phyloP scores from a whole-genome alignment of 2,888 invertebrate species.

The Punctoribates punctum region DNA sequence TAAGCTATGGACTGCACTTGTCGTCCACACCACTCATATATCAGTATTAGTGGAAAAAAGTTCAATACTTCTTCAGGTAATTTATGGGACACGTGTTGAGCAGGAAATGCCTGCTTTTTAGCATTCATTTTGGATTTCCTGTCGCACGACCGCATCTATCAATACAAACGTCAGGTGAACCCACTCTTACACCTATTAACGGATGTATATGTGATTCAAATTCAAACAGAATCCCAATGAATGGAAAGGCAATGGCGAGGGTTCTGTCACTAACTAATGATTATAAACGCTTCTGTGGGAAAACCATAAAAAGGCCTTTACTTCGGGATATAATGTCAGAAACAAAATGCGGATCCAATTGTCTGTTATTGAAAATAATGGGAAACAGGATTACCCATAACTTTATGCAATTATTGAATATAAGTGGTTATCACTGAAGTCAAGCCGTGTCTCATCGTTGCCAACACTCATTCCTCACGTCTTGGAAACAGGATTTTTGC shows the following conservation, averaged over 20 bases:
- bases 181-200: conserved; percentile 32
- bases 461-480: conserved; percentile 20
- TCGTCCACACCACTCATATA: neutral
- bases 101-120: conserved; percentile 32
- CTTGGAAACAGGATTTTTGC: conserved; percentile 7
- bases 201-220: conserved; percentile 32
- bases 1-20: neutral
- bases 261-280: conserved; percentile 25
- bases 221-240: conserved; percentile 20
- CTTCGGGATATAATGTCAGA: conserved; percentile 23
- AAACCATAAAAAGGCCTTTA: conserved; percentile 17
- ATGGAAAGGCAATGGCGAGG: neutral
- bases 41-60: neutral
- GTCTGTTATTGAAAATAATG: conserved; percentile 13
- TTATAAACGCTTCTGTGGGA: conserved; percentile 34
- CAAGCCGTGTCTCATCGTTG: conserved; percentile 23
- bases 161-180: conserved; percentile 34
- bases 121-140: conserved; percentile 29
- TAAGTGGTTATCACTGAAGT: neutral
- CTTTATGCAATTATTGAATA: conserved; percentile 8
- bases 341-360: conserved; percentile 36
- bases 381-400: conserved; percentile 26
- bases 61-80: conserved; percentile 21
- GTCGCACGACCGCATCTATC: conserved; percentile 33
- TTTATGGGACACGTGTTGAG: conserved; percentile 27